phyloP scores from a whole-genome alignment of 2,888 invertebrate species.

The Hirtodrosophila confusa region DNA sequence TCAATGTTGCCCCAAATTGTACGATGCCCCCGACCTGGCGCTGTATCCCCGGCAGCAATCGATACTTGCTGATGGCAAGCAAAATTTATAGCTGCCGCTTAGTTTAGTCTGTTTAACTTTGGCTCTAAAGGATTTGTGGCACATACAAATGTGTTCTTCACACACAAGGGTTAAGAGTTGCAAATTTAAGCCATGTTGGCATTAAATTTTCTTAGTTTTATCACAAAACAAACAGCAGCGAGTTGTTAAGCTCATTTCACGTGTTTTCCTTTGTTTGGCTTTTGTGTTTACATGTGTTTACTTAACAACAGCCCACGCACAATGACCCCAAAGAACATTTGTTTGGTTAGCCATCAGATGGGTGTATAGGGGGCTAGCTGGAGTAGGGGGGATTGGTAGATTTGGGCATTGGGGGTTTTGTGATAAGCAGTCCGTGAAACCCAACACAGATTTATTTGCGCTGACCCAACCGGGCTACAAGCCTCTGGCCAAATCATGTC shows the following conservation, averaged over 20 bases:
- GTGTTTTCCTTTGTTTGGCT: slow-evolving; percentile 47
- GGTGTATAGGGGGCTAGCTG: no score
- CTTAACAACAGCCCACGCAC: slow-evolving; percentile 36
- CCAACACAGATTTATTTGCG: slow-evolving; percentile 69
- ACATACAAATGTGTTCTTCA: slow-evolving; percentile 10
- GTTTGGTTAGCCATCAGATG: slow-evolving; percentile 57
- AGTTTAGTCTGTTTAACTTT: slow-evolving; percentile 22
- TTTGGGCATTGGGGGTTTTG: no score
- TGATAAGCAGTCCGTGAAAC: slow-evolving; percentile 46
- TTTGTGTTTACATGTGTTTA: slow-evolving; percentile 67
- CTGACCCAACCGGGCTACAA: slow-evolving; percentile 23
- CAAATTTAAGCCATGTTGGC: slow-evolving; percentile 47
- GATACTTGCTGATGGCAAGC: slow-evolving; percentile 35
- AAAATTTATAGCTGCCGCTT: slow-evolving; percentile 50
- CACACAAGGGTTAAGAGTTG: slow-evolving; percentile 19
- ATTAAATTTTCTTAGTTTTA: slow-evolving; percentile 49
- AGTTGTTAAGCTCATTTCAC: slow-evolving; percentile 68
- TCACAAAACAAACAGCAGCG: slow-evolving; percentile 62
- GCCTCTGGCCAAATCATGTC: slow-evolving; percentile 65
- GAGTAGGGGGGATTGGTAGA: no score
- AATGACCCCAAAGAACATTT: slow-evolving; percentile 66
- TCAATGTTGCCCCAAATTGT: not conserved
- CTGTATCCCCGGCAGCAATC: slow-evolving; percentile 17
- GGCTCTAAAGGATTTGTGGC: not conserved
- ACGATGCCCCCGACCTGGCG: no score